These are phyloP conservation scores for Meghimatium bilineatum DNA, from an alignment of 2,888 invertebrate species.

Conservation along the genomic window DNA sequence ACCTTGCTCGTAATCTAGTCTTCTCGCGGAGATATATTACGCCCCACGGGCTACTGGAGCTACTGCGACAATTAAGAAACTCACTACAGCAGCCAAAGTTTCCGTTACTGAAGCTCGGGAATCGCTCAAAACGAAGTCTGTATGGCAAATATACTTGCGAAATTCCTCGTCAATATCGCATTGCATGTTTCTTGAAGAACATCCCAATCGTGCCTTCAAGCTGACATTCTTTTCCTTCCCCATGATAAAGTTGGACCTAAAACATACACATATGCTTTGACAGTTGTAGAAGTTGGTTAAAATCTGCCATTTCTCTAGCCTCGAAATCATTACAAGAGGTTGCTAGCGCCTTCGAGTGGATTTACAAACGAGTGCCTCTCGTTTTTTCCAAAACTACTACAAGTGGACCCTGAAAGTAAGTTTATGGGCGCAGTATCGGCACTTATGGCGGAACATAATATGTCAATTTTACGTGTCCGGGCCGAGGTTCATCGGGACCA, in stretches of 20 bases:
- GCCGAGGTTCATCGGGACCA: too few species aligned
- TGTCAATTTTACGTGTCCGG: too few species aligned
- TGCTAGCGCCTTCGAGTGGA: too few species aligned
- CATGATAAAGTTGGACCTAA: background rate
- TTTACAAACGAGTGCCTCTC: too few species aligned
- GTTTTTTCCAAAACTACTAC: too few species aligned
- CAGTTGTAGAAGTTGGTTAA: background rate
- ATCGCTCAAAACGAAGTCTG: background rate
- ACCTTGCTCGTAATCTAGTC: too few species aligned
- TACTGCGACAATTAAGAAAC: background rate
- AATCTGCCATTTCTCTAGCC: too few species aligned
- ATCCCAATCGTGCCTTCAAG: background rate
- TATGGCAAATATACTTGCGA: background rate
- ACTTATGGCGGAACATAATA: too few species aligned
- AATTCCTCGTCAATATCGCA: background rate
- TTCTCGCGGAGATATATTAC: background rate
- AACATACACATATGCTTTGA: background rate
- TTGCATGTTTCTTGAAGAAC: background rate
- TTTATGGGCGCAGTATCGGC: too few species aligned
- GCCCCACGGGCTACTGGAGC: background rate
- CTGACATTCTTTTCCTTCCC: background rate
- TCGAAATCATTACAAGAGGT: too few species aligned
- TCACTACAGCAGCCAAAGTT: background rate
- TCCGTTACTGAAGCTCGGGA: background rate
- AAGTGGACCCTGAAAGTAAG: too few species aligned